phyloP scores from a whole-genome alignment of 2,797 vertebrate species.

The Catostomus latipinnis region DNA sequence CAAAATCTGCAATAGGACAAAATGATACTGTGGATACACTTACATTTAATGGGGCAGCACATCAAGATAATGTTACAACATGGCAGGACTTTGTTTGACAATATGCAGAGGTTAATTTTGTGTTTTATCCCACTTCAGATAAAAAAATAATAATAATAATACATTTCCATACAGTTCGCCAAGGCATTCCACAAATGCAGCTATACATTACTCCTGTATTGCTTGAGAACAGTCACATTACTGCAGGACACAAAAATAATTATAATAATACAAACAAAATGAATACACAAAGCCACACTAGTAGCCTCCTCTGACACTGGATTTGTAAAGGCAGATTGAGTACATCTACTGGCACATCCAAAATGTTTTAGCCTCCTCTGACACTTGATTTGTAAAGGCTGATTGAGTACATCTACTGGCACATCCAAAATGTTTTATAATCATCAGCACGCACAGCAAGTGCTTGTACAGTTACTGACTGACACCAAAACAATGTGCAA shows the following conservation, averaged over 20 bases:
- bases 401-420: no score
- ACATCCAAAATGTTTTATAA: not conserved
- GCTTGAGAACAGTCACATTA: constrained; percentile 40
- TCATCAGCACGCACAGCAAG: not conserved
- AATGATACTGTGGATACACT: constrained; percentile 44
- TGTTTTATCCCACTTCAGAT: constrained; percentile 24
- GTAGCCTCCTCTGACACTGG: constrained; percentile 5
- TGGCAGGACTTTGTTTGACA: constrained; percentile 49
- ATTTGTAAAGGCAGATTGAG: no score
- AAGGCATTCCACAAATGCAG: constrained; percentile 7
- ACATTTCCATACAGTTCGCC: constrained; percentile 12
- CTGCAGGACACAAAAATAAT: constrained; percentile 24
- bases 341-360: no score
- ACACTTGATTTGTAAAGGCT: not conserved
- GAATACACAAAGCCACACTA: not conserved
- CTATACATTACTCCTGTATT: not conserved
- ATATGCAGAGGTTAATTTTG: constrained; percentile 36
- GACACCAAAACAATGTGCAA: not conserved
- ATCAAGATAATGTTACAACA: constrained; percentile 48
- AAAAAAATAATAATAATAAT: constrained; percentile 19
- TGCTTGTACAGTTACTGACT: not conserved
- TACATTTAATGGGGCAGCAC: constrained; percentile 50
- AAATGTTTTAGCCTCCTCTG: not conserved
- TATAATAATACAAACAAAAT: not conserved
- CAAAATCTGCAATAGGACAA: constrained; percentile 46